Base-by-base conservation (phyloP, 2,113 vertebrate species). In the Rallus limicola region DNA sequence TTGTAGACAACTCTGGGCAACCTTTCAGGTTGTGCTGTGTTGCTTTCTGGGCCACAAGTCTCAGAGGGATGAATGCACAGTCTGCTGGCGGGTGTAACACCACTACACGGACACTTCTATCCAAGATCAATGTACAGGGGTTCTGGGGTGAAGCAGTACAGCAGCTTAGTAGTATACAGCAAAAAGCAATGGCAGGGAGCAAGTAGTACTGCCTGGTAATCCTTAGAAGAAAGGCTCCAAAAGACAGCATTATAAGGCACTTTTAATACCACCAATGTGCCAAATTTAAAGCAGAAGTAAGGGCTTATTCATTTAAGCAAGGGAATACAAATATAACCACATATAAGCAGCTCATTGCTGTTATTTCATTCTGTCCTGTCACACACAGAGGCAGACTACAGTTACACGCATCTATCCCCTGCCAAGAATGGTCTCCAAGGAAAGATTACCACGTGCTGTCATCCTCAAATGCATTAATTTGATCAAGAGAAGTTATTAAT, bases 401-500 rank as follows among this genome's bases (percentile, higher is more conserved):
- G 60, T 26, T 83, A 42, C 52, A 24, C n/a, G 46, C 28, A 16
- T 86, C 64, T 52, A 44, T 71, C 10, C 23, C 28, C 50, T 88
- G 88, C 93, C 76, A 95, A 90, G 58, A 81, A 59, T 23, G 34
- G 52, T 89, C 86, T 95, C 91, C 42, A 79, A 89, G 81, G 81
- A 92, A 69, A 89, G 38, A 89, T 71, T 79, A 71, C 38, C 42
- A 36, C 64, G 38, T 72, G 56, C n/a, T 75, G 24, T 81, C 91
- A 84, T 71, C 42, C 74, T 75, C 46, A 92, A 75, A 89, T 40
- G 34, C 34, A 93, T 82, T 92, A 58, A 88, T 93, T 86, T 89
- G 80, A 78, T 91, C 34, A 78, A 88, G 83, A 48, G 33, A 95
- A 86, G 56, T 71, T 95, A 96, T 86, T 91, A 91, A 93, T 71